phyloP scores from a whole-genome alignment of 2,113 vertebrate species.

The Plotosus lineatus region DNA sequence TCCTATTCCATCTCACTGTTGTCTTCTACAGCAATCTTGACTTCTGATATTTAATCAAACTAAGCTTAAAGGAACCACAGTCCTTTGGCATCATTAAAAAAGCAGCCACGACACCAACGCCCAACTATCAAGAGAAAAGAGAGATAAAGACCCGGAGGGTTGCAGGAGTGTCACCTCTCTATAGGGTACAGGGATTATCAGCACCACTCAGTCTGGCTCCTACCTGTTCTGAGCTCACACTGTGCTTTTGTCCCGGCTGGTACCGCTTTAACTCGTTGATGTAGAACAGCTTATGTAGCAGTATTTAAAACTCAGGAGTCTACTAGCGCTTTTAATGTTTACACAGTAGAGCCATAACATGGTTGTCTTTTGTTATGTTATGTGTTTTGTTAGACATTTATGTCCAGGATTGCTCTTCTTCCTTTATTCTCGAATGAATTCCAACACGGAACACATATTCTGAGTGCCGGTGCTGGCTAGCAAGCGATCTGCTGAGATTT shows the following conservation, averaged over 20 bases:
- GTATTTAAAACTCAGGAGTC: conserved; percentile 4
- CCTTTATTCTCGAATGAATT: conserved; percentile 3
- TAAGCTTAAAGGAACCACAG: conserved; percentile 43
- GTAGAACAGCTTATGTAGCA: not conserved
- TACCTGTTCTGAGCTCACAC: not conserved
- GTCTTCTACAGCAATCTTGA: conserved; percentile 42
- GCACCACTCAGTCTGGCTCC: not conserved
- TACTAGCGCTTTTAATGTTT: not conserved
- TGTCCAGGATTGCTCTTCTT: not conserved
- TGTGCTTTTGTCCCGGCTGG: not conserved
- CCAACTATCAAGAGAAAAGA: not conserved
- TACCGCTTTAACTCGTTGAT: conserved; percentile 8
- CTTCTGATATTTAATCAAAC: conserved; percentile 58
- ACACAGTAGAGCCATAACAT: not conserved
- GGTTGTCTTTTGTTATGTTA: not conserved
- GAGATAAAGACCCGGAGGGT: conserved; percentile 6
- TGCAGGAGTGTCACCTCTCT: conserved; percentile 7
- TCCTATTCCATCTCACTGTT: conserved; percentile 30
- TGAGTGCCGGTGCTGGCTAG: not conserved
- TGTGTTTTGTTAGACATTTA: conserved; percentile 9
- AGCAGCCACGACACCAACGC: conserved; percentile 24
- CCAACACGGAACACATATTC: not conserved
- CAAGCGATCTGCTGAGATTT: not conserved
- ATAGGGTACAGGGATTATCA: conserved; percentile 15
- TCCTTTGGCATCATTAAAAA: conserved; percentile 56